Base-by-base conservation (phyloP, 2,113 vertebrate species). In the Promerops cafer region DNA sequence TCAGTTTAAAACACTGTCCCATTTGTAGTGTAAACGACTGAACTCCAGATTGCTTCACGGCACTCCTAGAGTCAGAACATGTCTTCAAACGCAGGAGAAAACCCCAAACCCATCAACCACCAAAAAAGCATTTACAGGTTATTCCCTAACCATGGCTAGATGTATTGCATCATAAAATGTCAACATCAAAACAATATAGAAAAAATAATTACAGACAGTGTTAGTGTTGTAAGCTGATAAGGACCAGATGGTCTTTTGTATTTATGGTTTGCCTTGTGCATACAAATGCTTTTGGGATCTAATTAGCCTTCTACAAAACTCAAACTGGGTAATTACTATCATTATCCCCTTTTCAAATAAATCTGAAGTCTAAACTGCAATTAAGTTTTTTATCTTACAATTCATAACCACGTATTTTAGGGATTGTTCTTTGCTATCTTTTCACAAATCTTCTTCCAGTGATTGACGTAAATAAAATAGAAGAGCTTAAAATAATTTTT, bases 321-420 rank as follows among this genome's bases (percentile, higher is more conserved):
- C 98, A 98, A 98, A 98, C 98, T 98, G 98, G 98, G 97, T 98
- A 98, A 98, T 98, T 98, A 98, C 98, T 98, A 98, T 98, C 98
- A 98, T 98, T 98, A 98, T 98, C 97, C 96, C 97, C 98, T 98
- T 98, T 98, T 98, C 98, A 98, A 98, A 98, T 98, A 98, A 98
- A 98, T 98, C 98, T 98, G 97, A 98, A 98, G 98, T 97, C 98
- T 98, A 98, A 98, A 98, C 98, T 98, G 97, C 98, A 98, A 98
- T 98, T 98, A 98, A 89, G 96, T 96, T 98, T 98, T 98, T 97
- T 98, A 98, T 97, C 97, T 98, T 96, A 92, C 96, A 95, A 96
- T 98, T 97, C 96, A 93, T 97, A 97, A 97, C 97, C 95, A 83
- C 16, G 63, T 92, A 97, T 97, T 97, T 97, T 93, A 96, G 96